Conservation (phyloP, 2,888 invertebrate genomes). For the Yponomeuta evonymella region DNA sequence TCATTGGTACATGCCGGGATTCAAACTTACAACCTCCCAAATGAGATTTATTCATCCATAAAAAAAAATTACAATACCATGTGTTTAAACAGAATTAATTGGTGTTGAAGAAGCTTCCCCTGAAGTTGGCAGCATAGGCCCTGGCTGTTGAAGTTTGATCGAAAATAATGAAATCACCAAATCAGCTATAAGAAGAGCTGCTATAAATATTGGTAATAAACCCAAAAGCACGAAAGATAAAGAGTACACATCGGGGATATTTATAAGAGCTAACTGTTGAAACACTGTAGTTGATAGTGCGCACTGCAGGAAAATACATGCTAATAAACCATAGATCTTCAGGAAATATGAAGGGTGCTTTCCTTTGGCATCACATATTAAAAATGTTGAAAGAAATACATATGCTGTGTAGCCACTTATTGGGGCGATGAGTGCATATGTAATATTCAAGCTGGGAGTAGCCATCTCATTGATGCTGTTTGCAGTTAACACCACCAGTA, state of each 20-base stretch:
- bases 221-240: slow-evolving; percentile 44
- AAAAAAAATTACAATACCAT: neutral
- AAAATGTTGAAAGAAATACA: slow-evolving; percentile 40
- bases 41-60: too few relatives aligned
- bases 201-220: slow-evolving; percentile 48
- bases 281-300: slow-evolving; percentile 40
- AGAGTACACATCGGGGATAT: slow-evolving; percentile 19
- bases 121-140: slow-evolving; percentile 21
- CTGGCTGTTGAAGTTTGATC: slow-evolving; percentile 24
- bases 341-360: slow-evolving; percentile 41
- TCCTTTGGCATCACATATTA: slow-evolving; percentile 30
- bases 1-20: too few relatives aligned
- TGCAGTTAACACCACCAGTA: slow-evolving; percentile 49
- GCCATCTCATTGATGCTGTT: slow-evolving; percentile 52
- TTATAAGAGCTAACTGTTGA: slow-evolving; percentile 28
- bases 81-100: neutral
- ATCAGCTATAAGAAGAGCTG: slow-evolving; percentile 45
- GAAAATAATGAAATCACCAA: slow-evolving; percentile 43
- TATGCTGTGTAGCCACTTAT: slow-evolving; percentile 45
- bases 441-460: slow-evolving; percentile 36
- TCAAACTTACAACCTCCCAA: too few relatives aligned
- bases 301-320: slow-evolving; percentile 39
- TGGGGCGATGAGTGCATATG: slow-evolving; percentile 49
- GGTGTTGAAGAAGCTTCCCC: neutral
- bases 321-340: slow-evolving; percentile 43